Evolutionary conservation across 30 jellyfish, hydroid and myxozoan species (phyloP), one percentile per base, ranked within the genome.

Genomic region (Sanderia malayensis): DNA sequence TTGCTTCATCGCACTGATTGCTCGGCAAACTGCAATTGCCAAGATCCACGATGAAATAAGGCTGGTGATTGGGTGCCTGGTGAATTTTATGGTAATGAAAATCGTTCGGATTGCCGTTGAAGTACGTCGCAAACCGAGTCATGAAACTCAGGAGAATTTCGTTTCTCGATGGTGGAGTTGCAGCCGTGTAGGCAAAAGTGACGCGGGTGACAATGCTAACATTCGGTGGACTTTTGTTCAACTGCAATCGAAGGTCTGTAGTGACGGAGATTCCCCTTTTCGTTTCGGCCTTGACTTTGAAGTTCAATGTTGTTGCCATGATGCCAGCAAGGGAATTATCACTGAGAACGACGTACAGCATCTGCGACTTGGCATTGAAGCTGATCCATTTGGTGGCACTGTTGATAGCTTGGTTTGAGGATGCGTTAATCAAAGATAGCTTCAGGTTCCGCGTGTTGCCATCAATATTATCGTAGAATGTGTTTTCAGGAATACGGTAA

Each of bases 391-490:
- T 65, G 22, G 47, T 71, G 8, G 26, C 45, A n/a, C n/a, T n/a
- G n/a, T n/a, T n/a, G 9, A 81, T 46, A 8, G 30, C 83, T 31
- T 62, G 71, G 44, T 68, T 82, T 18, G 62, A 57, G 23, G 67
- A 25, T 47, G 61, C 68, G n/a, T n/a, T n/a, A 18, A 64, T 9
- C 61, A 84, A 17, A 28, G 92, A 31, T 25, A 89, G 70, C 2
- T 83, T 28, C 33, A 89, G 58, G 30, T 76, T 62, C 28, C 89
- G 60, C 31, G 97, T 71, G 44, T 82, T 37, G 13, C 97, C 97
- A 65, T 89, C 97, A 1, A 89, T 64, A 13, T 58, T 60, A 60
- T 89, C 97, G 22, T 66, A 59, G 67, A 89, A 89, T 2, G 97
- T 89, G 57, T 83, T 82, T 53, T 74, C 82, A 13, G 95, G 96